Conservation (phyloP, 2,113 vertebrate genomes). For the Galemys pyrenaicus region DNA sequence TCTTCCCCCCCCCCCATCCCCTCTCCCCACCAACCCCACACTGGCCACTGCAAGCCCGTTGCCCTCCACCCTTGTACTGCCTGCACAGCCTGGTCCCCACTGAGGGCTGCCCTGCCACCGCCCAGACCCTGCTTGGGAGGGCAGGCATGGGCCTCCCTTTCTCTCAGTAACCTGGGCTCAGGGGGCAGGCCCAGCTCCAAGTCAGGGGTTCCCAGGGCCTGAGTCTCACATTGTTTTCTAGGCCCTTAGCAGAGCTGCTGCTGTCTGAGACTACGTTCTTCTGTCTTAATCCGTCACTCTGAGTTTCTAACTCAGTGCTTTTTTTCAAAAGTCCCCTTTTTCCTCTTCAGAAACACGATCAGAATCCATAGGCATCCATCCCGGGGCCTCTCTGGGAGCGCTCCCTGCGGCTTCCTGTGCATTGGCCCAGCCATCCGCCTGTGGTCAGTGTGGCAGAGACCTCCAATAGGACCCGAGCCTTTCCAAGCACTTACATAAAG, state of each 20-base stretch:
- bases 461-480: neutral
- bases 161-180: neutral
- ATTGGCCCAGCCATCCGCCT: conserved; percentile 34
- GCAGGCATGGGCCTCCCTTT: no score
- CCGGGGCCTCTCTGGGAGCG: conserved; percentile 68
- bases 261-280: conserved; percentile 59
- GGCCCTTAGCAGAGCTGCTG: conserved; percentile 25
- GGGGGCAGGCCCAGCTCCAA: neutral
- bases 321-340: conserved; percentile 4
- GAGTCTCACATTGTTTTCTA: neutral
- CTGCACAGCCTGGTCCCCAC: fast-evolving
- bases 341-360: conserved; percentile 67
- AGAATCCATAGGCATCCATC: conserved; percentile 73
- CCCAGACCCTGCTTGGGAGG: fast-evolving
- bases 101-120: neutral
- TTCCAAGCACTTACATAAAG: conserved; percentile 68
- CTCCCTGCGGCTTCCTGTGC: conserved; percentile 59
- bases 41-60: no score
- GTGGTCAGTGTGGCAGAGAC: conserved; percentile 59
- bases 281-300: neutral
- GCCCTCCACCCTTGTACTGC: no score
- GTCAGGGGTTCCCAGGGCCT: neutral
- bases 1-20: no score
- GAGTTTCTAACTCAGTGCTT: conserved; percentile 42
- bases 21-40: no score